Evolutionary conservation across 2,888 invertebrate species (phyloP).

Genomic region (Pemphredon lugubris): DNA sequence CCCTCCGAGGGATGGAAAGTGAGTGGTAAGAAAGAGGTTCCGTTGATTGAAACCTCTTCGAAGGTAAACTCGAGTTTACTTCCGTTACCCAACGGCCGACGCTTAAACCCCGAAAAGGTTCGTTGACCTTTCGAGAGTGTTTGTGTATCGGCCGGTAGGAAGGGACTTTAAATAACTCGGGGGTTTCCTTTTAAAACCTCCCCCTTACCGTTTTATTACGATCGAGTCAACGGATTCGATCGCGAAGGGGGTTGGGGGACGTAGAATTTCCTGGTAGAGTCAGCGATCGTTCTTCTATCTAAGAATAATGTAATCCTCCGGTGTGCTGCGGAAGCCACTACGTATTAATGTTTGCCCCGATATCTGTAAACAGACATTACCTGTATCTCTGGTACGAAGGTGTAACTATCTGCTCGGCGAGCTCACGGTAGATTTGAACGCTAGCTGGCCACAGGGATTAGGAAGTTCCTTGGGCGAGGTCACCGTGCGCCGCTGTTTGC

Average conservation of each 20-base stretch:
- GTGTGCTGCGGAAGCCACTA: constrained; percentile 70
- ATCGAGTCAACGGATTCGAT: too few relatives aligned
- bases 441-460: constrained; percentile 79
- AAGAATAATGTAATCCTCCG: constrained; percentile 79
- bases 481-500: constrained; percentile 67
- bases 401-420: constrained; percentile 70
- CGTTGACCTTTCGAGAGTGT: too few relatives aligned
- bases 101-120: too few relatives aligned
- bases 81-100: too few relatives aligned
- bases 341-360: constrained; percentile 80
- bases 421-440: constrained; percentile 75
- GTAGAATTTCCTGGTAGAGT: constrained; percentile 40
- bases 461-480: constrained; percentile 75
- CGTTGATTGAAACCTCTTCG: constrained; percentile 4
- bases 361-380: constrained; percentile 79
- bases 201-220: too few relatives aligned
- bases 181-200: too few relatives aligned
- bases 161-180: too few relatives aligned
- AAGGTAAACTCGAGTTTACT: neutral
- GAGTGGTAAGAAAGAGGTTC: constrained; percentile 49
- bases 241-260: too few relatives aligned
- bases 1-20: constrained; percentile 31
- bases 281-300: constrained; percentile 55
- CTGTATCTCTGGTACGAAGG: constrained; percentile 67
- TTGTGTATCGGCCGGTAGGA: too few relatives aligned